Conservation (phyloP, 2,113 vertebrate genomes). For the Anarhynchus alexandrinus region DNA sequence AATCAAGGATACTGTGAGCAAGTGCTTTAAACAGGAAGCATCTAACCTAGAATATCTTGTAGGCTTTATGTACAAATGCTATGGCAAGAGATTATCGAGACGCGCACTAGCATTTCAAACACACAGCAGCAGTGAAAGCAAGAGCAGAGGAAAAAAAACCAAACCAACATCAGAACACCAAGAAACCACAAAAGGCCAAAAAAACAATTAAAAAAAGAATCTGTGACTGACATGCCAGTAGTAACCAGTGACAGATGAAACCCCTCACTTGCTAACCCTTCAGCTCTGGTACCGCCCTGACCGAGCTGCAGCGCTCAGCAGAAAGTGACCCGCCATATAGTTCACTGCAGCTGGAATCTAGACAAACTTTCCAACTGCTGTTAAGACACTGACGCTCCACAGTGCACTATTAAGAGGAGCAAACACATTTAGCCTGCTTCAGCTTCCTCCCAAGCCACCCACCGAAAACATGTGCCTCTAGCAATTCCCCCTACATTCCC, state of each 20-base stretch:
- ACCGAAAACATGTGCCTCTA: background rate
- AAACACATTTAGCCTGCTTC: background rate
- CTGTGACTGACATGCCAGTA: background rate
- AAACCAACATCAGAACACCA: background rate
- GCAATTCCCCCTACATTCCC: background rate
- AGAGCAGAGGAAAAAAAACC: background rate
- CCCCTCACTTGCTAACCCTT: background rate
- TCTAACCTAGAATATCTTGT: background rate
- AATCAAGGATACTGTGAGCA: background rate
- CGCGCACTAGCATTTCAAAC: background rate
- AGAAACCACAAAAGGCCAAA: background rate
- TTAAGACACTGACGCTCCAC: slow-evolving; percentile 23
- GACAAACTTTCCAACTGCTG: slow-evolving; percentile 32
- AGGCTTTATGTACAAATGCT: background rate
- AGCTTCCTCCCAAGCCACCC: background rate
- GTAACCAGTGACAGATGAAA: background rate
- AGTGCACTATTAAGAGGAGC: background rate
- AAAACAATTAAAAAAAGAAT: background rate
- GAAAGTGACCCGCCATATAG: slow-evolving; percentile 3
- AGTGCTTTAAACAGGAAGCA: background rate
- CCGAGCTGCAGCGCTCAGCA: background rate
- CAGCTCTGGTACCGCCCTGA: background rate
- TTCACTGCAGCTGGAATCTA: slow-evolving; percentile 44
- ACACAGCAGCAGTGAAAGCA: background rate
- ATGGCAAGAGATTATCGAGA: fast-evolving